A percentile compares a stretch with the other conserved stretches of the same genome.
phyloP scores from a whole-genome alignment of 2,113 vertebrate genomes.

The Mobula birostris region DNA sequence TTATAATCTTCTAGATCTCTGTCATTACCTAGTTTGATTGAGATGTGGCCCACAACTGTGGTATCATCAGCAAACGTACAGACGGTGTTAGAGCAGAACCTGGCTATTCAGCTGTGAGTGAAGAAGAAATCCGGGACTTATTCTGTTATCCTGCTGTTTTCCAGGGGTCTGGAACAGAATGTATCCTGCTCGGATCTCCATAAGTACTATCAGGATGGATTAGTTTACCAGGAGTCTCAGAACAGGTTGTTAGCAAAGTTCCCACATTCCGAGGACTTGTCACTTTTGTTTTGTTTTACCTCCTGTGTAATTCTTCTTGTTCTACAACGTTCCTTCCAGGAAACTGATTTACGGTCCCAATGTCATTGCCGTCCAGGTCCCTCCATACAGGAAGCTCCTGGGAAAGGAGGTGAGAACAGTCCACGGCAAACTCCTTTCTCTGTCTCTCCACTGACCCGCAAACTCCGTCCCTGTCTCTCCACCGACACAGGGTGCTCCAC shows the following conservation, averaged over 20 bases:
- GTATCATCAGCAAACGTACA: too few relatives aligned
- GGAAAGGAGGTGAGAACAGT: neutral
- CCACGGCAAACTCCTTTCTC: neutral
- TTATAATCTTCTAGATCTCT: too few relatives aligned
- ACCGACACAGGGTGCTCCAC: too few relatives aligned
- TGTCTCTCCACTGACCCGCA: too few relatives aligned
- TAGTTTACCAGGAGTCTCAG: neutral
- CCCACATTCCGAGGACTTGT: neutral
- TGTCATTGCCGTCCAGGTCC: neutral
- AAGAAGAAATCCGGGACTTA: neutral
- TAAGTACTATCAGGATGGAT: neutral
- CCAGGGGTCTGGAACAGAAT: neutral
- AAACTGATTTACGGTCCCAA: slow-evolving; percentile 3
- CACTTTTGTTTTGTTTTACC: fast-evolving
- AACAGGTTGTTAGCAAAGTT: neutral
- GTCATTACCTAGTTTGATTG: too few relatives aligned
- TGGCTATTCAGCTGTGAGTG: too few relatives aligned
- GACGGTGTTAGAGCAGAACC: too few relatives aligned
- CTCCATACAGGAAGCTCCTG: neutral
- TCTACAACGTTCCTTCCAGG: neutral
- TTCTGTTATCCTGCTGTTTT: neutral
- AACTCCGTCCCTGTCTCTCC: too few relatives aligned
- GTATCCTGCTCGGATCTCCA: slow-evolving; percentile 7
- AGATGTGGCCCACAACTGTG: too few relatives aligned
- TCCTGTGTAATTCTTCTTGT: neutral